Conservation (phyloP, 92 coral and sea anemone genomes). For the Hydrozoanthus gracilis region DNA sequence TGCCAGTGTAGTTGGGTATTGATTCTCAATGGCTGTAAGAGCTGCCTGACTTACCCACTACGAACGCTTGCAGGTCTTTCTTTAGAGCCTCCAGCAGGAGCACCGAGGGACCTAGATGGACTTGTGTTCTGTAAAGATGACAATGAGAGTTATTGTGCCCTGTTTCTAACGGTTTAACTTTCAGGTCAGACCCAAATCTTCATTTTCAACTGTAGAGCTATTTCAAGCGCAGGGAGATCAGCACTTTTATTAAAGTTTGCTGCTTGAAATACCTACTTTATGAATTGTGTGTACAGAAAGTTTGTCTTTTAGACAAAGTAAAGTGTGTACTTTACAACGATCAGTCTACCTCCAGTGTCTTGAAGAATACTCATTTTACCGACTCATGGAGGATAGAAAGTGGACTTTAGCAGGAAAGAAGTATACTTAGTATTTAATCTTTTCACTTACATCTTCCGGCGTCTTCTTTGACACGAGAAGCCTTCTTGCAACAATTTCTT, state of each 20-base stretch:
- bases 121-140: conserved; percentile 60
- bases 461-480: conserved; percentile 90
- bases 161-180: not conserved
- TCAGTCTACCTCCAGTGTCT: no score
- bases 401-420: not conserved
- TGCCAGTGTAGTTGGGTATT: no score
- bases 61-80: conserved; percentile 94
- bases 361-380: no score
- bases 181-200: no score
- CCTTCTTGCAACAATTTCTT: conserved; percentile 94
- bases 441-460: conserved; percentile 86
- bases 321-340: no score
- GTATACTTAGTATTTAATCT: not conserved
- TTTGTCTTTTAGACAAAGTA: no score
- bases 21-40: no score
- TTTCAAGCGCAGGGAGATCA: no score
- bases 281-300: no score
- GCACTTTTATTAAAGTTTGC: no score
- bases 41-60: conserved; percentile 81
- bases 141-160: not conserved
- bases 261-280: no score
- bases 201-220: no score
- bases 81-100: conserved; percentile 70
- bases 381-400: not conserved
- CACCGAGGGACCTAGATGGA: conserved; percentile 87